Conservation (phyloP, 1,140 invertebrate genomes). For the Drosophila hydei region DNA sequence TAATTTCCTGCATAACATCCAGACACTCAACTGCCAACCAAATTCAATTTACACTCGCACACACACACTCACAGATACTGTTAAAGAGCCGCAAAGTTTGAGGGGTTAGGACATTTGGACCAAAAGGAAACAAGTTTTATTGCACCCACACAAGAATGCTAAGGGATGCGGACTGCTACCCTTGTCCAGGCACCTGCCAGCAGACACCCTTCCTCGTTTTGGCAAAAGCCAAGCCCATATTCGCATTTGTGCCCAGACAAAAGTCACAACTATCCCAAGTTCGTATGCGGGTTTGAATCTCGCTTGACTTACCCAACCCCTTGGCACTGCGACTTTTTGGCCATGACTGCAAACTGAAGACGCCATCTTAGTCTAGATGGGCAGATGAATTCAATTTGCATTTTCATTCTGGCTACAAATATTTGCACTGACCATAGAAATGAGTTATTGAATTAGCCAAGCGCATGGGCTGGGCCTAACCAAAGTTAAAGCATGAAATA, state of each 20-base stretch:
- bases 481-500: constrained; percentile 4
- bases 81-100: constrained; percentile 10
- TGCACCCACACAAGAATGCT: constrained; percentile 22
- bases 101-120: constrained; percentile 1
- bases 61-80: background rate
- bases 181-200: constrained; percentile 16
- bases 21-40: constrained; percentile 32
- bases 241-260: constrained; percentile 61
- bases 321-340: constrained; percentile 61
- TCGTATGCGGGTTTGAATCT: constrained; percentile 47
- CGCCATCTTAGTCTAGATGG: constrained; percentile 69
- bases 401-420: constrained; percentile 75
- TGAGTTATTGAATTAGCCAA: constrained; percentile 72
- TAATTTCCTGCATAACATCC: constrained; percentile 61
- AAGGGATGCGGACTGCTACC: constrained; percentile 23
- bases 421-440: constrained; percentile 52
- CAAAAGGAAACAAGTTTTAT: constrained; percentile 62
- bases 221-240: constrained; percentile 65
- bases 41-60: constrained; percentile 58
- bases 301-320: constrained; percentile 23
- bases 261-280: constrained; percentile 81
- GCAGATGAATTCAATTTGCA: constrained; percentile 71
- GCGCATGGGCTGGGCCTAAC: constrained; percentile 3
- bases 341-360: constrained; percentile 60
- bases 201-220: constrained; percentile 1